Evolutionary conservation across 2,888 invertebrate species (phyloP).

Genomic region (Aporophyla nigra): DNA sequence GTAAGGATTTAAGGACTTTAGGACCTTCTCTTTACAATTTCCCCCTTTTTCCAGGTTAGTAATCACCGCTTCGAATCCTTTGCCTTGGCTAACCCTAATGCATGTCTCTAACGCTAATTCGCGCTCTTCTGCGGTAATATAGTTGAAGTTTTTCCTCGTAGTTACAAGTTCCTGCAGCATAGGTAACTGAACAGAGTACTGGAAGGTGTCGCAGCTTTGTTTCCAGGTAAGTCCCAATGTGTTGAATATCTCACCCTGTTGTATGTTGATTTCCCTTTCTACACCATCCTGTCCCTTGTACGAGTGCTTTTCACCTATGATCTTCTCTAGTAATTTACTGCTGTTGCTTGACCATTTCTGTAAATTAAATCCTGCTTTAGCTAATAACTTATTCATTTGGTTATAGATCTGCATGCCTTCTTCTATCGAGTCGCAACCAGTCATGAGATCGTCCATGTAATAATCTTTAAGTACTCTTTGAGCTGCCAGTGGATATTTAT

Average conservation of each 20-base stretch:
- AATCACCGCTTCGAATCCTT: background rate
- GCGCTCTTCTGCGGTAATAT: background rate
- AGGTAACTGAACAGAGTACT: no score
- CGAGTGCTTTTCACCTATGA: no score
- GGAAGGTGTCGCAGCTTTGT: no score
- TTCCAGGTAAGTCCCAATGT: no score
- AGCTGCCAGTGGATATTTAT: background rate
- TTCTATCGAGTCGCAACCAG: background rate
- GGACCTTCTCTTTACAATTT: background rate
- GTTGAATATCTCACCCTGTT: no score
- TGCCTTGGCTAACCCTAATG: background rate
- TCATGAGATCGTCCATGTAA: slow-evolving; percentile 2
- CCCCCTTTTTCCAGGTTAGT: background rate
- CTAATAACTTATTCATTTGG: background rate
- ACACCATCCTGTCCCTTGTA: no score
- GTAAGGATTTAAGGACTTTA: no score
- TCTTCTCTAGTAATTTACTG: no score
- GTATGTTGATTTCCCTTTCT: no score
- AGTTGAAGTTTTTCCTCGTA: background rate
- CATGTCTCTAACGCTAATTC: background rate
- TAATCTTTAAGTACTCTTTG: background rate
- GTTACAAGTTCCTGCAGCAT: no score
- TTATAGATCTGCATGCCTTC: background rate
- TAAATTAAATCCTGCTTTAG: background rate
- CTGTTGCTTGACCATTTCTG: background rate